Base-by-base conservation (phyloP, 2,888 invertebrate genomes). In the Netelia virgata region DNA sequence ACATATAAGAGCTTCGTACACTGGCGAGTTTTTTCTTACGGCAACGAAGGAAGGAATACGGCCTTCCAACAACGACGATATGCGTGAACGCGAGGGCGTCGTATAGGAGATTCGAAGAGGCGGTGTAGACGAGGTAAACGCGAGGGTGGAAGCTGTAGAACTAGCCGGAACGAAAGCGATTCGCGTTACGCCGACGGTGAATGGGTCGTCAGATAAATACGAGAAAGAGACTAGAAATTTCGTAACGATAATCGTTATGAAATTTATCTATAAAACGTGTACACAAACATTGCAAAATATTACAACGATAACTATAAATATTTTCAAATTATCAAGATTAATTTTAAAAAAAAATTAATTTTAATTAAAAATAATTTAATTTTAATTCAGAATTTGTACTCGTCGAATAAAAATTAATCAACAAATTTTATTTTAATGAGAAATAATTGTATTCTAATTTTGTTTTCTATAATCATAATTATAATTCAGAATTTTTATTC, bases 31-130 rank as follows among this genome's bases (percentile, higher is more conserved):
- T 59, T 36, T 36, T 76, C 76, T 82, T 85, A 84, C 59, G 61
- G 83, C 78, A 55, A 84, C 69, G 75, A 84, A 89, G 88, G 91
- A 91, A 90, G 89, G 90, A 89, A 89, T 90, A 91, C 90, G 91
- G 91, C 91, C 91, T 91, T 92, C 90, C 90, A 88, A 87, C 86
- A 78, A 84, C 70, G 82, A 75, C 36, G 36, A 36, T 36, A 36
- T 78, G 82, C 74, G 82, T 83, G 83, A 82, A 72, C 84, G 89
- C 87, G 88, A 89, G 88, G 89, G 89, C 88, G 89, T 86, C 86
- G 77, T 36, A 64, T 70, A 68, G 28, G 47, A 11, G 50, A 36
- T 50, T 47, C 57, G 9, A 6, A 1, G 53, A 53, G 28, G 36
- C 66, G 73, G 36, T 41, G 63, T 63, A 72, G 18, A 57, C 66